A percentile compares a stretch with the other conserved stretches of the same genome.
Evolutionary conservation across 2,797 vertebrate species (phyloP).

Genomic region (Yasuhikotakia modesta): DNA sequence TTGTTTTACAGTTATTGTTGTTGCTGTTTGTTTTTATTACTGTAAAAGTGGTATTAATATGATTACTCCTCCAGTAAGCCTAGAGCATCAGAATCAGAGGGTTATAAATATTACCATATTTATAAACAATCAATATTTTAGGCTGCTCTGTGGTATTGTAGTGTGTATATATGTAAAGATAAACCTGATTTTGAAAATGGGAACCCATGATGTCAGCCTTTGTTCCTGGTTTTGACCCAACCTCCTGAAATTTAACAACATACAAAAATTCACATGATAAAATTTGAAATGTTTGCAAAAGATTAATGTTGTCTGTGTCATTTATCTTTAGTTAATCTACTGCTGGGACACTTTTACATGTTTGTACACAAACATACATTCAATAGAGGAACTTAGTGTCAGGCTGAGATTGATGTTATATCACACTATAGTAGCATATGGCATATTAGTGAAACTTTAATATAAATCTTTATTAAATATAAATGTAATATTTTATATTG

Average conservation of each 20-base stretch:
- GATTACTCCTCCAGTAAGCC: not conserved
- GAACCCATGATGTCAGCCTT: conserved; percentile 70
- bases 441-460: no score
- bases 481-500: no score
- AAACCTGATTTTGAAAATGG: conserved; percentile 64
- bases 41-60: conserved; percentile 10
- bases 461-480: no score
- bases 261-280: conserved; percentile 51
- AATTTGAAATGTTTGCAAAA: conserved; percentile 60
- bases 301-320: conserved; percentile 24
- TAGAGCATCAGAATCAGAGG: conserved; percentile 58
- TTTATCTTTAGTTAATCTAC: not conserved
- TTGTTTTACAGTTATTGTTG: not conserved
- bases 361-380: no score
- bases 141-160: conserved; percentile 70
- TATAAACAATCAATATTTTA: conserved; percentile 79
- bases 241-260: conserved; percentile 58
- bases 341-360: no score
- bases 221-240: conserved; percentile 69
- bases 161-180: conserved; percentile 69
- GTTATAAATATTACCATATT: conserved; percentile 73
- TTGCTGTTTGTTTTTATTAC: not conserved
- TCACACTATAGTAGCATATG: no score
- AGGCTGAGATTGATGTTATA: not conserved
- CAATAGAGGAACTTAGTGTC: no score